Evolutionary conservation across 2,888 invertebrate species (phyloP).

Genomic region (Campaea margaritaria): DNA sequence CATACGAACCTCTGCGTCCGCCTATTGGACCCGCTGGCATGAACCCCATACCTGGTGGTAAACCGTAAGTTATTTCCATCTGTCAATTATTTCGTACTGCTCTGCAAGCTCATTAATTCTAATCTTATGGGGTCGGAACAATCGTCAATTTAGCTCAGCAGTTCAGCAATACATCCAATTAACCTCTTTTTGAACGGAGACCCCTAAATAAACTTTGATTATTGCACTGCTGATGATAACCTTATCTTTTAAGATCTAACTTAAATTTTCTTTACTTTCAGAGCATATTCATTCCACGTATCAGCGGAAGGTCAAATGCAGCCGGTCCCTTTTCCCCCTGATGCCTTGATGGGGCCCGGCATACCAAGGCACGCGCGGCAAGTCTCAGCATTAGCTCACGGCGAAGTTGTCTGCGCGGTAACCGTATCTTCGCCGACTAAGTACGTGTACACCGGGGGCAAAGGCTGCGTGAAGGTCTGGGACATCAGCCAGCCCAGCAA

Average conservation of each 20-base stretch:
- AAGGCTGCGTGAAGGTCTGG: constrained; percentile 99
- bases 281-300: constrained; percentile 97
- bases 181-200: no score
- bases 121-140: no score
- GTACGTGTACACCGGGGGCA: constrained; percentile 97
- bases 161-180: no score
- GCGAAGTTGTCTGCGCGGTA: constrained; percentile 98
- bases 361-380: constrained; percentile 97
- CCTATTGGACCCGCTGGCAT: constrained; percentile 85
- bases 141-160: no score
- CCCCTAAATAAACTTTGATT: no score
- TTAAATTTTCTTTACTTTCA: constrained; percentile 62
- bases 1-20: constrained; percentile 80
- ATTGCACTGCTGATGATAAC: no score
- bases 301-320: constrained; percentile 95
- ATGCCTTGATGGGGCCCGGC: constrained; percentile 96
- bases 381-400: constrained; percentile 96
- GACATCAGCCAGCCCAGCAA: constrained; percentile 96
- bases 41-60: constrained; percentile 91
- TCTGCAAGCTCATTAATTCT: no score
- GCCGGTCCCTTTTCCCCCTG: constrained; percentile 97
- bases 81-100: no score
- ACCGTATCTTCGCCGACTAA: constrained; percentile 97
- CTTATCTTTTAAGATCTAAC: no score
- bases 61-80: constrained; percentile 92